Evolutionary conservation across 53 echinoderm and acorn worm genomes (phyloP), one percentile per base, ranked within the genome.

Genomic region (Astropecten irregularis): DNA sequence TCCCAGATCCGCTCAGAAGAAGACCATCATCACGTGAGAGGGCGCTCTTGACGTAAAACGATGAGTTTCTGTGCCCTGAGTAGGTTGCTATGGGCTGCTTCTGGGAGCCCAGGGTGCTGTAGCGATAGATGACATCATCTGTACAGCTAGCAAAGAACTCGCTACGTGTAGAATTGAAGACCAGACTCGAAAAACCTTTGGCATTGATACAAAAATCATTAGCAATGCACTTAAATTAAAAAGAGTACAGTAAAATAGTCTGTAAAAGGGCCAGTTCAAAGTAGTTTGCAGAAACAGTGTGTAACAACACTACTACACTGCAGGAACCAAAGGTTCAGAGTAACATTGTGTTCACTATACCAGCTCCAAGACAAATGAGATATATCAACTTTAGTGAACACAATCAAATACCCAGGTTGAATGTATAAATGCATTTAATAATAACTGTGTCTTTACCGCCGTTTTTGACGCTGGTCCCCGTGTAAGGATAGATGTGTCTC

Each of bases 61-160:
- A 92, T 2, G 92, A 89, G 77, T 96, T 96, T 26, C 68, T 71
- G 49, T 94, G 94, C 39, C 99, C 99, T 23, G 50, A 76, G 66
- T 99, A 99, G 0, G 34, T 76, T 40, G 81, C 76, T 1, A 88
- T 72, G 3, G 99, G 99, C 49, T 89, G 50, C 22, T 50, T 68
- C 3, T 83, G 83, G 0, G 69, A 46, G 22, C 94, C 92, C 0
- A 88, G 54, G 9, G 91, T 89, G 64, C 92, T 87, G 62, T 92
- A 94, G 32, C 90, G 88, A 83, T 99, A 94, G 62, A 99, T 85
- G 52, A 88, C 79, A 39, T 94, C 86, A 82, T 99, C 99, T 0
- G 94, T 99, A 70, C 99, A 94, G 57, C 88, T 99, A 6, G 94
- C 99, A 84, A 85, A 99, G n/a, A 99, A 83, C 23, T 68, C 62